Evolutionary conservation across 2,888 invertebrate species (phyloP), one percentile per base, ranked within the genome.

Genomic region (Trypoxylon attenuatum): DNA sequence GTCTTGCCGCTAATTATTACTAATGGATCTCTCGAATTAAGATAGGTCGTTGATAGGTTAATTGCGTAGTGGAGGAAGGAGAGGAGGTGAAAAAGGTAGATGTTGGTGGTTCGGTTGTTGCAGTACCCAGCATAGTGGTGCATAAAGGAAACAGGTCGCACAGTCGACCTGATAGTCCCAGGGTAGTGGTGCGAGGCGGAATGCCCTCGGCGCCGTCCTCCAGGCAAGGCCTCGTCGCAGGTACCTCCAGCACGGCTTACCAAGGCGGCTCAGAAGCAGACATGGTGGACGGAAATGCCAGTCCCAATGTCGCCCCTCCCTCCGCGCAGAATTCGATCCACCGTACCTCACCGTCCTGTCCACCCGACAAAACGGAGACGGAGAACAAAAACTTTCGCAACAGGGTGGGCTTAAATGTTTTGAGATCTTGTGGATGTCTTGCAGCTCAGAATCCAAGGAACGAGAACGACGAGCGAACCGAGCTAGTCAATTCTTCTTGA

Each of bases 91-190:
- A 25, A 8, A 33, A 13, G 6, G 33, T 33, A 33, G 4, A 33
- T 4, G 13, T 1, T 10, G 33, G 8, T 33, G 13, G 10, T 33
- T 10, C 46, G 29, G 5, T 56, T 81, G 76, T 84, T 85, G 3
- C 80, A 87, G 87, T 85, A 81, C 84, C 85, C 70, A 87, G 84
- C 76, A 84, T 86, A 84, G 85, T 86, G 78, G 86, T 87, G 72
- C 83, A 83, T 82, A 85, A 85, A 78, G 81, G 83, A 54, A 78
- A 75, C 73, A 81, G 78, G 70, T 84, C 82, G 73, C 77, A 80
- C 49, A 84, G 82, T 57, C 83, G 83, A 73, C 81, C 83, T 71
- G 83, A 82, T 65, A 82, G 83, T 82, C 83, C 84, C 65, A 78
- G 78, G 71, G 81, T 79, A 80, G 79, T 79, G 71, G 75, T 72